Evolutionary conservation across 2,113 vertebrate species (phyloP).

Genomic region (Cheilinus undulatus): DNA sequence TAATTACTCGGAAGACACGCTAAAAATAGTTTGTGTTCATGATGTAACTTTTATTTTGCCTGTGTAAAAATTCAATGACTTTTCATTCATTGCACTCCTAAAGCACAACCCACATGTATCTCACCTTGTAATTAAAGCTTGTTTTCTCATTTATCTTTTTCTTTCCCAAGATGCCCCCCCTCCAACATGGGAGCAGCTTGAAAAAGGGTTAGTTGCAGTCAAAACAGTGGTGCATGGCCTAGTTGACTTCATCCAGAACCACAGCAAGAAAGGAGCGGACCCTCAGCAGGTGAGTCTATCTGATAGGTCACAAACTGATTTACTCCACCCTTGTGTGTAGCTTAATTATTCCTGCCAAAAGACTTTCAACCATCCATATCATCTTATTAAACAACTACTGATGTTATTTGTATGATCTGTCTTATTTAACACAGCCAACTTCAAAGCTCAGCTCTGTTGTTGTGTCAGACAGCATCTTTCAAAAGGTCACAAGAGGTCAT

Average conservation of each 20-base stretch:
- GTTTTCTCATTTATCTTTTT: neutral
- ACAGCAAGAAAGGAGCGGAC: conserved; percentile 98
- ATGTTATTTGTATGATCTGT: no score
- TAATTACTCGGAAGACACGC: no score
- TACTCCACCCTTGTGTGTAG: neutral
- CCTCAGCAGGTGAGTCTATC: conserved; percentile 91
- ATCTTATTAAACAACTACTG: no score
- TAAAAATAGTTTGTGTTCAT: no score
- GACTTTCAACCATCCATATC: no score
- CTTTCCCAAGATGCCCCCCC: conserved; percentile 91
- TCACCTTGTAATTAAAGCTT: neutral
- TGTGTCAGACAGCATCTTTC: neutral
- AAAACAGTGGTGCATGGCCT: conserved; percentile 97
- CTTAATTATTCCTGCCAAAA: no score
- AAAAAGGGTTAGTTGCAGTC: conserved; percentile 97
- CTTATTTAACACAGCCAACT: neutral
- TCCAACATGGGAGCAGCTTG: conserved; percentile 97
- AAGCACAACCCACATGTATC: no score
- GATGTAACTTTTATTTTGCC: no score
- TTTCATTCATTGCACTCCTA: no score
- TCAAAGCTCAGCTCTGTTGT: neutral
- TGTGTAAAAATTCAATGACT: no score
- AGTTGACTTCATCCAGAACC: conserved; percentile 99
- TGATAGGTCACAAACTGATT: neutral
- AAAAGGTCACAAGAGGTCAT: neutral